Evolutionary conservation across 2,888 invertebrate species (phyloP), one percentile per base, ranked within the genome.

Genomic region (Tetragonisca angustula): DNA sequence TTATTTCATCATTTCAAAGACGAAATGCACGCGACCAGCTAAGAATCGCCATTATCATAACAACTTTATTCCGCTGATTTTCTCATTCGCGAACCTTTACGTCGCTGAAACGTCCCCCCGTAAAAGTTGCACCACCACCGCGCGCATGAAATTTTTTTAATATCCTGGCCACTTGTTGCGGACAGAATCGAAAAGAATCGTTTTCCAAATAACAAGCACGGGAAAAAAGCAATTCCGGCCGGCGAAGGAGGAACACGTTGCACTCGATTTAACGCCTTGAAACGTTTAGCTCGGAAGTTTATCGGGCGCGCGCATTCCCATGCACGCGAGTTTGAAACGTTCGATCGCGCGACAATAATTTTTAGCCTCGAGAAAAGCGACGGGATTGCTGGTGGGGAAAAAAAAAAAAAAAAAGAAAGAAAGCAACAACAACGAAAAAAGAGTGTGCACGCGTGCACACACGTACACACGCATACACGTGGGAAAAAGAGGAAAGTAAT

Each of bases 301-400:
- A 36, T 61, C 61, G 27, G 61, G 27, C 9, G 17, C 65, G 43
- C 21, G 54, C 9, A 27, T 49, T 54, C 21, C 36, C 21, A n/a
- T 56, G 17, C 43, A 43, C 43, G 32, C 70, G 36, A 27, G 27
- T 43, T 43, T n/a, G 36, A 52, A 27, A 13, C 68, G 50, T 68
- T 50, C 50, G 50, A 50, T 68, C 19, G 50, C 27, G 15, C 15
- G 52, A 54, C 52, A 64, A 64, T 72, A 64, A 78, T 78, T 67
- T 78, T 74, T 36, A 32, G 56, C 62, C 68, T 59, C 56, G 56
- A 59, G 62, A 62, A 62, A 27, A 62, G 24, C 21, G 52, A 49
- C 17, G 65, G 64, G 43, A 70, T 84, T n/a, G 62, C 17, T 17
- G 32, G 24, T 11, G 24, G 2, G 21, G 64, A 21, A 24, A n/a